Base-by-base conservation (phyloP, 2,113 vertebrate genomes). In the Vulpes lagopus region DNA sequence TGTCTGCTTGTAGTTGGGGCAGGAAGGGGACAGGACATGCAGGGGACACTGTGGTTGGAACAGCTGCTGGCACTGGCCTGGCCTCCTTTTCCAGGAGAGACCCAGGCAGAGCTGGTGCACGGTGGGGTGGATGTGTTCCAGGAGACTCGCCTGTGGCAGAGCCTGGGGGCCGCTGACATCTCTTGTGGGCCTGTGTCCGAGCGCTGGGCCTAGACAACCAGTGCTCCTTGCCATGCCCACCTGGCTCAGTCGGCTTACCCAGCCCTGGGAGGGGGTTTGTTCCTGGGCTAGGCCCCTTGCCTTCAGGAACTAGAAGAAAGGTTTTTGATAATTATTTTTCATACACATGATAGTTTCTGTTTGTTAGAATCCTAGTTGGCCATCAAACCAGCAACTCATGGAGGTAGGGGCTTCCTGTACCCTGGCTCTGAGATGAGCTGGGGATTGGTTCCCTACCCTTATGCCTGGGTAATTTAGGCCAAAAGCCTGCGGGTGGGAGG, bases 241-340 rank as follows among this genome's bases (percentile, higher is more conserved):
- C 19, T 5, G 49, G 9, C 22, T 51, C 43, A 32, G 38, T 25
- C 30, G 10, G 7, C 35, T 43, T 74, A 53, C 10, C 12, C 38
- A 30, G 10, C 23, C 22, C 11, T 69, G 49, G 23, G 49, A 32
- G 23, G 8, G 59, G 43, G 16, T 38, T 38, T 5, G 60, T 8
- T 30, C 62, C 25, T 23, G 69, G 25, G 95, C 96, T 38, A 87
- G 59, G 19, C 57, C 11, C 4, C 60, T 96, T 25, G 12, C 94
- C 82, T 88, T 90, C 53, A 79, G 76, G 35, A 32, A 85, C 71
- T 38, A 23, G 19, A 23, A 71, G 60, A 91, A 96, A 82, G 10
- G 73, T 83, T 55, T 88, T 97, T 19, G 65, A 35, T 62, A 3
- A 53, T 80, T 78, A 91, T 76, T 79, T 96, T 62, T 55, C 38